Percentiles rank a stretch among this genome's conserved stretches.
Conservation (phyloP, 2,888 invertebrate species). For the Sphaerophoria rueppellii region DNA sequence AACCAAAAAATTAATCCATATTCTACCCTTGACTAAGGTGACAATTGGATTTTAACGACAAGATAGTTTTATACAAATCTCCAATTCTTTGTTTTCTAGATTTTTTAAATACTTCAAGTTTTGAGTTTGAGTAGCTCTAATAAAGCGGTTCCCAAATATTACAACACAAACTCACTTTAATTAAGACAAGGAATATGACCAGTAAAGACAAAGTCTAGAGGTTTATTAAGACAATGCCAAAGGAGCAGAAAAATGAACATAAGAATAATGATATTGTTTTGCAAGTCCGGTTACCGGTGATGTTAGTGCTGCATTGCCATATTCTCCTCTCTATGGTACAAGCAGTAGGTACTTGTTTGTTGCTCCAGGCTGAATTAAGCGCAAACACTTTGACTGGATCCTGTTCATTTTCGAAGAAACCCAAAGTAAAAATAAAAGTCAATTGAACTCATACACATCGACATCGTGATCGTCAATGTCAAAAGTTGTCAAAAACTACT, state of each 20-base stretch:
- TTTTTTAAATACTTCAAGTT: too few relatives aligned
- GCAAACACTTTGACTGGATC: constrained; percentile 68
- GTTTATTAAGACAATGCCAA: constrained; percentile 65
- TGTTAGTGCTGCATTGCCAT: background rate
- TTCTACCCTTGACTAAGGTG: too few relatives aligned
- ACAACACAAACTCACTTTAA: too few relatives aligned
- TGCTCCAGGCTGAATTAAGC: constrained; percentile 56
- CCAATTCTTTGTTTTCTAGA: too few relatives aligned
- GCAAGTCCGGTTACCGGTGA: too few relatives aligned
- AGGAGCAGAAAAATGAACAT: constrained; percentile 7
- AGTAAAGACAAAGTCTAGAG: constrained; percentile 43
- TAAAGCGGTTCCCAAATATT: too few relatives aligned
- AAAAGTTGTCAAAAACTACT: constrained; percentile 33
- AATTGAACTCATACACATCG: constrained; percentile 56
- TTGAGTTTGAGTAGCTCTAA: too few relatives aligned
- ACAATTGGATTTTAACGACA: too few relatives aligned
- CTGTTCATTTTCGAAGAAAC: constrained; percentile 71
- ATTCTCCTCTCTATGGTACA: background rate
- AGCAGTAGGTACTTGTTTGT: constrained; percentile 3
- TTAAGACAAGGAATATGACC: constrained; percentile 22
- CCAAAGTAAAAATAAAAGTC: constrained; percentile 70
- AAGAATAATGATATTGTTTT: constrained; percentile 18
- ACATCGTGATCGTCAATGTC: constrained; percentile 66
- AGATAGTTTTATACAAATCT: too few relatives aligned
- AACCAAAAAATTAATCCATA: too few relatives aligned